Percentiles rank a stretch among this genome's conserved stretches.
Conservation (phyloP, 2,888 invertebrate genomes). For the Macrosiphum euphorbiae region DNA sequence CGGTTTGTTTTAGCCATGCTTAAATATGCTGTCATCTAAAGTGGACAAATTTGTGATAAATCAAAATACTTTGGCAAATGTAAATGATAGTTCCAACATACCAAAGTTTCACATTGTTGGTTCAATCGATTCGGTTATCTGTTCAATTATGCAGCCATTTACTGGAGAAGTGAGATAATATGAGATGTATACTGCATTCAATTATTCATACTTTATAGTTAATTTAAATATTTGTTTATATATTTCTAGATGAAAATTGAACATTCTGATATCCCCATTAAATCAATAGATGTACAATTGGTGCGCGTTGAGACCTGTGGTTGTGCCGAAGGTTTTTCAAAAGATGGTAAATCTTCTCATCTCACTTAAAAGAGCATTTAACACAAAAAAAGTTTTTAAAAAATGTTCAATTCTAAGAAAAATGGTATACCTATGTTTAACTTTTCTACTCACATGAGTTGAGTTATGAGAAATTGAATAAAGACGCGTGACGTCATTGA, state of each 20-base stretch:
- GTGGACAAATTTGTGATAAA: slow-evolving; percentile 57
- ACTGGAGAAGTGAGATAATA: slow-evolving; percentile 81
- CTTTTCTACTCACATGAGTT: no score
- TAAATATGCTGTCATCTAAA: background rate
- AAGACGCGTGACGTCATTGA: no score
- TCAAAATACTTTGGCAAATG: slow-evolving; percentile 57
- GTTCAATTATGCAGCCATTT: slow-evolving; percentile 87
- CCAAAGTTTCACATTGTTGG: slow-evolving; percentile 89
- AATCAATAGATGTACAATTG: slow-evolving; percentile 93
- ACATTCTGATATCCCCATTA: slow-evolving; percentile 85
- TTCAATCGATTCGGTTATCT: slow-evolving; percentile 84
- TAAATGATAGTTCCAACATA: slow-evolving; percentile 76
- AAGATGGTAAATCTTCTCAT: slow-evolving; percentile 78
- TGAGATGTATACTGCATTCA: background rate
- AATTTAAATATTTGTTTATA: background rate
- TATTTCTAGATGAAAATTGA: slow-evolving; percentile 79
- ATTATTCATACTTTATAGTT: background rate
- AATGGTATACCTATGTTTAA: no score
- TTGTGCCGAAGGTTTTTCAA: slow-evolving; percentile 90
- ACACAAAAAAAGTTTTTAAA: no score
- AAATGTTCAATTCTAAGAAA: no score
- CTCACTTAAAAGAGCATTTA: background rate
- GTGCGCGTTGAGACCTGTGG: slow-evolving; percentile 97
- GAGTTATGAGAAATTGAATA: no score
- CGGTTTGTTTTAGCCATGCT: background rate